Percentiles rank a stretch among this genome's conserved stretches.
These are phyloP conservation scores for Camelus bactrianus DNA, from an alignment of 2,113 vertebrate species.

Conservation along the genomic window DNA sequence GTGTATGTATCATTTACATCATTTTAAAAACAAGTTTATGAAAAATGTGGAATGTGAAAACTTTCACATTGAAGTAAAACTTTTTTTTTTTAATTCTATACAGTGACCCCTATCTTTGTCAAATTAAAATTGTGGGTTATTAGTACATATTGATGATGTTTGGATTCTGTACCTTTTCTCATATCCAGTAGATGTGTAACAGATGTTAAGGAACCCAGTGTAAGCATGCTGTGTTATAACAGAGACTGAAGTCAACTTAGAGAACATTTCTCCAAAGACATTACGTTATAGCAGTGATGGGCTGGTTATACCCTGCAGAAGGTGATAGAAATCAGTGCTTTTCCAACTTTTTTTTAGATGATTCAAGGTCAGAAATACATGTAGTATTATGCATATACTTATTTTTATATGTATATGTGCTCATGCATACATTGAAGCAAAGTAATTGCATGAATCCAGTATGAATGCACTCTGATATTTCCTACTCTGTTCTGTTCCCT, in stretches of 20 bases:
- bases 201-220: neutral
- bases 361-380: neutral
- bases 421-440: neutral
- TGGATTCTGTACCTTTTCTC: neutral
- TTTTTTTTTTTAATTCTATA: neutral
- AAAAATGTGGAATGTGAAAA: constrained; percentile 7
- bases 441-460: neutral
- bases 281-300: neutral
- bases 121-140: neutral
- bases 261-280: neutral
- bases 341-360: neutral
- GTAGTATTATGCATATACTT: neutral
- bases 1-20: neutral
- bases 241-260: neutral
- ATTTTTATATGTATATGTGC: neutral
- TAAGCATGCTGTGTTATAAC: neutral
- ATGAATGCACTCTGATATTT: neutral
- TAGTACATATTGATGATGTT: neutral
- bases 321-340: neutral
- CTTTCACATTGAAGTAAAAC: neutral
- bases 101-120: neutral
- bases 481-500: neutral
- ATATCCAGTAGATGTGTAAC: neutral
- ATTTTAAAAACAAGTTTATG: constrained; percentile 4
- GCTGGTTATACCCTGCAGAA: neutral